Evolutionary conservation across 2,113 vertebrate genomes (phyloP), one percentile per base, ranked within the genome.

Genomic region (Cnemophilus loriae): DNA sequence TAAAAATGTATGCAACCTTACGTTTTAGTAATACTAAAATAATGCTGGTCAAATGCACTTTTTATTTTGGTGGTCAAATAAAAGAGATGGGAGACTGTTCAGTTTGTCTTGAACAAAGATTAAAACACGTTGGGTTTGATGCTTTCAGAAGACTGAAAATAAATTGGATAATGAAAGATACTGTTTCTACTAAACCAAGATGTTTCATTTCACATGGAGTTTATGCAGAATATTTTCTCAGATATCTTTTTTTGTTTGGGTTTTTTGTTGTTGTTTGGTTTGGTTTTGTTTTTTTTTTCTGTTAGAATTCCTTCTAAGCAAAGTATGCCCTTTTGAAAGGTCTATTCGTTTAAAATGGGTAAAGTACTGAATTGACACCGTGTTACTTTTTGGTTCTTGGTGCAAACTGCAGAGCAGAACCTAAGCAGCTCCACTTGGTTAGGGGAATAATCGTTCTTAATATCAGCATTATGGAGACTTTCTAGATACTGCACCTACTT

Each of bases 91-190:
- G 0, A 1, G 1, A 56, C 5, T 49, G 11, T 13, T 63, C 17
- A 46, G 7, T 28, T 69, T 77, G 21, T 13, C 16, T 73, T 84
- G 39, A 90, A 83, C 3, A 37, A 24, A 69, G 84, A 37, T 3
- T 8, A 27, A 71, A 71, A 28, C 0, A 0, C 49, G 20, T 73
- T 35, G 10, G 6, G 3, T 47, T 60, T 76, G 41, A 47, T 64
- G 8, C 6, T 65, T 92, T 84, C 6, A 39, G 42, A 90, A 77
- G 6, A 27, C 13, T 55, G 26, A 49, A 75, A 85, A 64, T 41
- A 84, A 74, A 74, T 9, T 41, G 9, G 33, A 27, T 53, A 47
- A 37, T n/a, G 33, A 70, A 91, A 53, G 4, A 3, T 56, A 22
- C 1, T 64, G 2, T 77, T 84, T 78, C 26, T 65, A 28, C n/a